Percentiles rank a stretch among this genome's conserved stretches.
Conservation (phyloP, 1,140 invertebrate species). For the Maniola jurtina region DNA sequence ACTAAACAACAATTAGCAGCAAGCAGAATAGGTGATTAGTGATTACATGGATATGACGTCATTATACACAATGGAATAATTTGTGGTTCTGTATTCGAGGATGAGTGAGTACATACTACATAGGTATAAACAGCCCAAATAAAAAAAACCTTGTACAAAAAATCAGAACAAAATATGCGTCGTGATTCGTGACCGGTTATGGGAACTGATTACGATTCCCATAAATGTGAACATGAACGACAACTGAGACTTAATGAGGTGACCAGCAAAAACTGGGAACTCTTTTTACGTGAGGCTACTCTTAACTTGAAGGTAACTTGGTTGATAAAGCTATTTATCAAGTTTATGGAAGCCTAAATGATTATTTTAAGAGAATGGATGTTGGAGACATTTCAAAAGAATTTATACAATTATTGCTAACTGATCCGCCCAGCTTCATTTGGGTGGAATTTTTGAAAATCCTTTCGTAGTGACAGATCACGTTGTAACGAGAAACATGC, state of each 20-base stretch:
- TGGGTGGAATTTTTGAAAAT: too few species aligned
- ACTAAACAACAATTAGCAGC: too few species aligned
- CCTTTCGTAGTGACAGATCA: too few species aligned
- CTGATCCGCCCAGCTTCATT: too few species aligned
- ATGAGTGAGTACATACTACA: too few species aligned
- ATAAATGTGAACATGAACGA: slow-evolving; percentile 32
- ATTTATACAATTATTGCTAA: too few species aligned
- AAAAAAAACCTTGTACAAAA: slow-evolving; percentile 2
- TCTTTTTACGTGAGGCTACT: background rate
- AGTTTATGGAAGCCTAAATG: background rate
- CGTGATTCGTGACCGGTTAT: slow-evolving; percentile 43
- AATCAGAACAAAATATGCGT: slow-evolving; percentile 20
- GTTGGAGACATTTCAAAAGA: background rate
- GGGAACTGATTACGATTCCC: slow-evolving; percentile 40
- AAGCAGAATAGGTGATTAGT: too few species aligned
- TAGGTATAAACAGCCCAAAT: background rate
- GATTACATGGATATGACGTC: too few species aligned
- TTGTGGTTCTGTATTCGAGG: too few species aligned
- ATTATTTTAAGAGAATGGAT: background rate
- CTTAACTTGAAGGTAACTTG: background rate
- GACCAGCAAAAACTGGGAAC: slow-evolving; percentile 34
- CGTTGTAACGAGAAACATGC: too few species aligned
- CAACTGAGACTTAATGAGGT: slow-evolving; percentile 34
- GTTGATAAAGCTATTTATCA: slow-evolving; percentile 16
- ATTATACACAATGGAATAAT: too few species aligned